phyloP scores from a whole-genome alignment of 2,888 invertebrate genomes.

The Parnassius smintheus region DNA sequence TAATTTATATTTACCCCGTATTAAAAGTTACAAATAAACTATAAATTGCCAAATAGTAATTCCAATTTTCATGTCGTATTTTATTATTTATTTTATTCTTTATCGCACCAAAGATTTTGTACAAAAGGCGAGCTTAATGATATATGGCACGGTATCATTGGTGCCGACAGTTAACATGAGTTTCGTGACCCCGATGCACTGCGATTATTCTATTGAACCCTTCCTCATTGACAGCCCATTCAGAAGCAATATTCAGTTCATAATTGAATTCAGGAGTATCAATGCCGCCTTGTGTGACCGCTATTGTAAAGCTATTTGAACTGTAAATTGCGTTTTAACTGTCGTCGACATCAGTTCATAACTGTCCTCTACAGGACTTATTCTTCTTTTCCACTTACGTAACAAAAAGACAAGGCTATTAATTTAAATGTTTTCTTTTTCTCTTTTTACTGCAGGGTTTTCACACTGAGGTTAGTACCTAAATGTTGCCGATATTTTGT shows the following conservation, averaged over 20 bases:
- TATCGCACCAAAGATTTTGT: too few relatives aligned
- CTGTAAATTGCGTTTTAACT: background rate
- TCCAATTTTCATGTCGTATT: constrained; percentile 56
- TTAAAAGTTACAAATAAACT: background rate
- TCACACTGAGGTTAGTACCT: too few relatives aligned
- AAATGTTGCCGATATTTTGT: too few relatives aligned
- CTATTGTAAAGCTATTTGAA: constrained; percentile 18
- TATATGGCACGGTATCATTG: constrained; percentile 39
- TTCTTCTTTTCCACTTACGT: too few relatives aligned
- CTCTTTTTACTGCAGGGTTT: too few relatives aligned
- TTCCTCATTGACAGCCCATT: constrained; percentile 51
- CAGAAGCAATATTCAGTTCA: constrained; percentile 28
- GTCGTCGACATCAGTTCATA: too few relatives aligned
- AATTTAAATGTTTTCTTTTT: too few relatives aligned
- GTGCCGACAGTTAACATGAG: constrained; percentile 67
- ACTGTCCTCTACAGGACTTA: too few relatives aligned
- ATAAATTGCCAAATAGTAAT: too few relatives aligned
- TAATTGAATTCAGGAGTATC: constrained; percentile 23
- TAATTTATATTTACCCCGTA: constrained; percentile 57
- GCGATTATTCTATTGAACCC: constrained; percentile 62
- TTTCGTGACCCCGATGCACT: constrained; percentile 60
- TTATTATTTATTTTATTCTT: too few relatives aligned
- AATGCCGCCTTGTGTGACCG: constrained; percentile 10
- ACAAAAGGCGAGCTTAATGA: too few relatives aligned
- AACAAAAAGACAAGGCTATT: too few relatives aligned